Percentiles rank a stretch among this genome's conserved stretches.
phyloP scores from a whole-genome alignment of 2,888 invertebrate species.

The Erebia palarica region DNA sequence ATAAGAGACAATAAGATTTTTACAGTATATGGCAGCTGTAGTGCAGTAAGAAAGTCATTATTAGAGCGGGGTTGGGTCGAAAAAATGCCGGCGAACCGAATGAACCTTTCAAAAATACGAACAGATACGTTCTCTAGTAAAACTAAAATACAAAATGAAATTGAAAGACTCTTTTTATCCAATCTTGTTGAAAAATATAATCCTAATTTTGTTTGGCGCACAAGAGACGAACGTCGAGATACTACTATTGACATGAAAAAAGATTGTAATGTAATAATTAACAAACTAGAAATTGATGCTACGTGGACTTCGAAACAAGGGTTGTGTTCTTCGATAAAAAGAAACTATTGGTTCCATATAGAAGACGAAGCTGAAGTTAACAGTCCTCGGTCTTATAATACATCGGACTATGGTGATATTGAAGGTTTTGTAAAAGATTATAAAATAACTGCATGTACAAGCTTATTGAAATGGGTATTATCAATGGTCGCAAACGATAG shows the following conservation, averaged over 20 bases:
- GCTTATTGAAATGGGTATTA: constrained; percentile 85
- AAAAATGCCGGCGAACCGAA: constrained; percentile 77
- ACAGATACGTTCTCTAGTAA: constrained; percentile 53
- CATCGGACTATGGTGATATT: constrained; percentile 80
- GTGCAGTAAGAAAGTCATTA: constrained; percentile 82
- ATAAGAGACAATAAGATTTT: constrained; percentile 79
- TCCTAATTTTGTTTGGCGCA: constrained; percentile 70
- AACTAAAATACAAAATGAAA: constrained; percentile 56
- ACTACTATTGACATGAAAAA: constrained; percentile 54
- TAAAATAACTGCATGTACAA: constrained; percentile 89
- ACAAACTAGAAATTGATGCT: constrained; percentile 66
- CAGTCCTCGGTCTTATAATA: constrained; percentile 88
- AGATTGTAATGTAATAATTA: constrained; percentile 57
- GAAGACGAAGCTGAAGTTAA: constrained; percentile 84
- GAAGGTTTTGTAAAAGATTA: constrained; percentile 87
- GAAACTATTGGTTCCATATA: constrained; percentile 85
- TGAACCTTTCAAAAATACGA: constrained; percentile 66
- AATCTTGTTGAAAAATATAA: constrained; percentile 62
- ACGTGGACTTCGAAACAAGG: constrained; percentile 75
- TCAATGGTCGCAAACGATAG: constrained; percentile 65
- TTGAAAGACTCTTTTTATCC: constrained; percentile 70
- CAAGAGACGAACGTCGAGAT: constrained; percentile 51
- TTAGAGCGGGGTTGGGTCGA: constrained; percentile 88
- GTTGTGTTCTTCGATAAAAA: constrained; percentile 80
- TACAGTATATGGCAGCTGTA: constrained; percentile 77